These are phyloP conservation scores for Sisor rabdophorus DNA, from an alignment of 2,113 vertebrate species.

Conservation along the genomic window DNA sequence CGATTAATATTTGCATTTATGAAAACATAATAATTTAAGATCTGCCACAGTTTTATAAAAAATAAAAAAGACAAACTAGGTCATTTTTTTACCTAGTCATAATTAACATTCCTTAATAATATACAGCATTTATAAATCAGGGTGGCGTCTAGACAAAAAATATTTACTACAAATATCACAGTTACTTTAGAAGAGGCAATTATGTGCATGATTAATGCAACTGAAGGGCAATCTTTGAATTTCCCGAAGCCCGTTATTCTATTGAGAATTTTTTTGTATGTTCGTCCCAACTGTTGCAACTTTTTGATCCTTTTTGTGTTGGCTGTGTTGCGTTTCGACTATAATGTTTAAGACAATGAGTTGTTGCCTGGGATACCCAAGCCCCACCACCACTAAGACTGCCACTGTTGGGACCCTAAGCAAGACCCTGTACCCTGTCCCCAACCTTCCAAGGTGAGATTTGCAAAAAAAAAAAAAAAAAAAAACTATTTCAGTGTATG, in stretches of 20 bases:
- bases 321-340: too few species aligned
- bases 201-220: background rate
- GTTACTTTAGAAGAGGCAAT: background rate
- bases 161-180: background rate
- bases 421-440: too few species aligned
- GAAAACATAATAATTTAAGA: background rate
- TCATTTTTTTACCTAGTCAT: background rate
- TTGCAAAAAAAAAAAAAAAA: too few species aligned
- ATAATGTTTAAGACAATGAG: too few species aligned
- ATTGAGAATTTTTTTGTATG: background rate
- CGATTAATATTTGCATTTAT: background rate
- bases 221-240: background rate
- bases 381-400: too few species aligned
- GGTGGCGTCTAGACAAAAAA: background rate
- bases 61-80: background rate
- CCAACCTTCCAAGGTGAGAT: too few species aligned
- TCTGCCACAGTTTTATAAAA: too few species aligned
- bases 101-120: background rate
- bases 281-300: background rate
- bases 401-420: too few species aligned
- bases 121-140: background rate
- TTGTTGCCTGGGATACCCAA: too few species aligned
- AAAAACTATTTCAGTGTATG: too few species aligned
- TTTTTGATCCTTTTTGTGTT: background rate
- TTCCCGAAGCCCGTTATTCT: background rate